phyloP scores from a whole-genome alignment of 92 coral and sea anemone genomes.

The Phenganax subtilis region DNA sequence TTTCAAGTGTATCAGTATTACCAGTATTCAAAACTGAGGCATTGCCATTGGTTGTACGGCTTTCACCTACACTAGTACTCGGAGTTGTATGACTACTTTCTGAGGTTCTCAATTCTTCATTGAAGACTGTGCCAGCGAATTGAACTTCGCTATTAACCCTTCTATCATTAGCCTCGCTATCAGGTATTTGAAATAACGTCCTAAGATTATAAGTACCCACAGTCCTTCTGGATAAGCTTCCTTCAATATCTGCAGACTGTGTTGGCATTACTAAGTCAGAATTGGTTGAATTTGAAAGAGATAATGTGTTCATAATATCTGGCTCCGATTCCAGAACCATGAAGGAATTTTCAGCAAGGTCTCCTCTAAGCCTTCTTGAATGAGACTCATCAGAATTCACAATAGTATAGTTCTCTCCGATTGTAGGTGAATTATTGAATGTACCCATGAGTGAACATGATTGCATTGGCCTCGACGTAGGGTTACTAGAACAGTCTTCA shows the following conservation, averaged over 20 bases:
- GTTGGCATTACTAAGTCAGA: slow-evolving; percentile 24
- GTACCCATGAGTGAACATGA: neutral
- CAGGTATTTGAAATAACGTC: slow-evolving; percentile 38
- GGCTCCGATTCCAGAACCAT: slow-evolving; percentile 37
- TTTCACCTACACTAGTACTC: neutral
- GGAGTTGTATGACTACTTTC: neutral
- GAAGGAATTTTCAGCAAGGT: slow-evolving; percentile 5
- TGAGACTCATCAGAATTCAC: neutral
- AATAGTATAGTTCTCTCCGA: neutral
- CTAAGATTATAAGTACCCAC: slow-evolving; percentile 31
- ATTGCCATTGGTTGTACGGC: neutral
- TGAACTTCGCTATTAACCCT: neutral
- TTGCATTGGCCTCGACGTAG: neutral
- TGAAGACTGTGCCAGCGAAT: neutral
- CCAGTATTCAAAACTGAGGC: neutral
- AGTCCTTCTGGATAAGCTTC: slow-evolving; percentile 22
- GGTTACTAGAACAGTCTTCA: neutral
- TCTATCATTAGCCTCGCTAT: neutral
- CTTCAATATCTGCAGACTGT: neutral
- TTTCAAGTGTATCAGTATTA: neutral
- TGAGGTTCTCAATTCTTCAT: neutral
- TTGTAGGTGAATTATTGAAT: neutral
- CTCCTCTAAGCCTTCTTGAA: neutral
- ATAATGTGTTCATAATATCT: slow-evolving; percentile 32
- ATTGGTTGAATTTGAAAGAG: slow-evolving; percentile 4